Evolutionary conservation across 1,140 invertebrate species (phyloP), one percentile per base, ranked within the genome.

Genomic region (Drosophila takahashii): DNA sequence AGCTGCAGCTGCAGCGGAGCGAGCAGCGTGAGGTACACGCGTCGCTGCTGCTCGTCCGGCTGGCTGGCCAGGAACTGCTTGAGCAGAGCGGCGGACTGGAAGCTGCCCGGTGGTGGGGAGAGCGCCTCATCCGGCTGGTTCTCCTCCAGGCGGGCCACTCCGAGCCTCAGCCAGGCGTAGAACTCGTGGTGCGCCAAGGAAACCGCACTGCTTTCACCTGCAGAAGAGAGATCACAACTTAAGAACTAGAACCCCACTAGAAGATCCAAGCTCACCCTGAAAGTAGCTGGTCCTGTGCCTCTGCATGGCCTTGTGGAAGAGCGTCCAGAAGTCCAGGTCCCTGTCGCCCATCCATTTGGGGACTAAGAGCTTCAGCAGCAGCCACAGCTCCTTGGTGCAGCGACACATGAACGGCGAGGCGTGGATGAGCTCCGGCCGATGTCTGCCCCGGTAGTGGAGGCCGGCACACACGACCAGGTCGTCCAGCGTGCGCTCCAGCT

Each of bases 351-450:
- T 50, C 32, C 80, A 67, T 2, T 50, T 11, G 5, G 61, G 58
- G 3, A 81, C 27, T 0, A 79, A 36, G 3, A 53, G 44, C 10
- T 75, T 58, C 1, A 91, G 51, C 8, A 90, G 42, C 27, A 90
- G 26, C 92, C 92, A 92, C 3, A 79, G 27, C 50, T 92, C 92
- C 56, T 87, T 92, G 16, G 62, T 70, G 64, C 92, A 92, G 53
- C 81, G 79, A 15, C 92, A 92, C 18, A 86, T 59, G 34, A 92
- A 92, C 3, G 90, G 80, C 0, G 90, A 77, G 4, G 41, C 59
- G 47, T 81, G 74, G 0, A 91, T 42, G n/a, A 92, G 48, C 45
- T 92, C 85, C 0, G 72, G 61, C 0, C 65, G 67, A 44, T 81
- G 70, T n/a, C 78, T 85, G 41, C 81, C 81, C 0, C 54, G 65